These are phyloP conservation scores for Paedocypris sp. DNA, from an alignment of 2,113 vertebrate genomes.

Conservation along the genomic window DNA sequence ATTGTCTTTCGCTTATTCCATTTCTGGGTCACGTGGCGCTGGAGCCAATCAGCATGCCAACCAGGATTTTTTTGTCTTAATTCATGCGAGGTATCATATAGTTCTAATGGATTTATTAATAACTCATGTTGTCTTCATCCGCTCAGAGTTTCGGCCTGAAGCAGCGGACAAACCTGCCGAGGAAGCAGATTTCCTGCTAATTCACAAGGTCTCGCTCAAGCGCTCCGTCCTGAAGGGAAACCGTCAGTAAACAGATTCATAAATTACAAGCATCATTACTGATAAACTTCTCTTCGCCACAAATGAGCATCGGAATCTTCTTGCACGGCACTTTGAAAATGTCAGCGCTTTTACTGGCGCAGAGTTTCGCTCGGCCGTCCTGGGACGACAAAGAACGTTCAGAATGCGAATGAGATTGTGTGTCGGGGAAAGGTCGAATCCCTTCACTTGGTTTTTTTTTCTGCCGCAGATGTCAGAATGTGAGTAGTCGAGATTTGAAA, in stretches of 20 bases:
- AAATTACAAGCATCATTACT: conserved; percentile 26
- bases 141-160: neutral
- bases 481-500: no score
- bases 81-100: no score
- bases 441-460: no score
- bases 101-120: neutral
- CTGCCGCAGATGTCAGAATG: no score
- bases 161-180: conserved; percentile 10
- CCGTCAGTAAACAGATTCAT: conserved; percentile 26
- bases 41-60: no score
- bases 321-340: neutral
- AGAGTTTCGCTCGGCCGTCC: neutral
- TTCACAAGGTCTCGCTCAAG: conserved; percentile 5
- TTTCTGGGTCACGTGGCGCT: no score
- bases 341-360: neutral
- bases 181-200: conserved; percentile 22
- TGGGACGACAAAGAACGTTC: no score
- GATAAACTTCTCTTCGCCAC: neutral
- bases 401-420: neutral
- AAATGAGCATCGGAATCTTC: conserved; percentile 13
- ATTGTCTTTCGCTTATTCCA: no score
- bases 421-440: no score
- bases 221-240: conserved; percentile 7
- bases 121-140: neutral
- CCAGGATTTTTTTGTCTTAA: no score